Base-by-base conservation (phyloP, 2,113 vertebrate species). In the Hemicordylus capensis region DNA sequence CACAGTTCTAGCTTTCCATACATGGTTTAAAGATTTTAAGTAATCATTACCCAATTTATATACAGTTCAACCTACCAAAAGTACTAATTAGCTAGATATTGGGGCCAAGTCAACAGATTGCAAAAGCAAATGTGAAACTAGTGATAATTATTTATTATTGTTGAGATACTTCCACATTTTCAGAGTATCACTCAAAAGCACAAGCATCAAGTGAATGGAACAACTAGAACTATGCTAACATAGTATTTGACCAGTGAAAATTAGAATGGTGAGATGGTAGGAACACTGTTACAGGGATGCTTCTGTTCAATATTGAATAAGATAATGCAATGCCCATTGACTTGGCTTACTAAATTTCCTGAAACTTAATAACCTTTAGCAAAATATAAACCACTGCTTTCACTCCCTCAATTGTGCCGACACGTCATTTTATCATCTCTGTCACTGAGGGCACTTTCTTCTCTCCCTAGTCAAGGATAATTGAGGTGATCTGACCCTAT, bases 31-130 rank as follows among this genome's bases (percentile, higher is more conserved):
- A 46, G 14, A 4, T 48, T 48, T 48, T 74, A 51, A 75, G 44
- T 17, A 46, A 6, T 6, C 44, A 26, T 51, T 51, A n/a, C 6
- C 12, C 28, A 74, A 19, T 34, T 54, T 51, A 9, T 26, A 3
- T 17, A 3, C 2, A 85, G 79, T 64, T 90, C 88, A 67, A 67
- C 66, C n/a, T 86, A 77, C 76, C 54, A n/a, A n/a, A n/a, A n/a
- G n/a, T 76, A 87, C 85, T 61, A 80, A 88, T 78, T 91, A 88
- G 80, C 58, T 86, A 80, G 90, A 87, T 89, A 88, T 84, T 76
- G 88, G 88, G 84, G 69, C 17, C 78, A 85, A 58, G 77, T 77
- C 83, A 89, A 81, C 90, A 88, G 44, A 0, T 89, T 76, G 42
- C 63, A 67, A 70, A 67, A 34, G 67, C 48, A 22, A 75, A 44